Conservation (phyloP, 2,797 vertebrate species). For the Pristis pectinata region DNA sequence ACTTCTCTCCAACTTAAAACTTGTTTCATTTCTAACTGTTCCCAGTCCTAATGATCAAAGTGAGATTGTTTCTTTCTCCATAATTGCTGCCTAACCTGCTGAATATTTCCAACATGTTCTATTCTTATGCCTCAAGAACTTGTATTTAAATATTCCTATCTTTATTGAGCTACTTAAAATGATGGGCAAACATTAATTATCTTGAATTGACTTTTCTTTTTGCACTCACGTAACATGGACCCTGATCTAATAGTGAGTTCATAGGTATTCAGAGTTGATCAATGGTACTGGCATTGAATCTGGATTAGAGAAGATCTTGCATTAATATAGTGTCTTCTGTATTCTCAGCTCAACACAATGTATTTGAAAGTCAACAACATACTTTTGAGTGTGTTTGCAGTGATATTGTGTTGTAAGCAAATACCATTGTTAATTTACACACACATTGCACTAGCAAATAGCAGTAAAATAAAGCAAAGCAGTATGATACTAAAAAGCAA, state of each 20-base stretch:
- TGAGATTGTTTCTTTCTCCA: no score
- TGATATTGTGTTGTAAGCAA: background rate
- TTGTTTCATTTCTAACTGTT: no score
- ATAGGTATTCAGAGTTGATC: background rate
- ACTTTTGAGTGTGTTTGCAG: background rate
- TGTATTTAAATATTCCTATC: background rate
- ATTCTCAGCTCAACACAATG: background rate
- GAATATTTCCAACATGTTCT: no score
- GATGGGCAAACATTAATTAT: background rate
- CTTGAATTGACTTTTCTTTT: background rate
- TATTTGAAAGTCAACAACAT: background rate
- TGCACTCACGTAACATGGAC: background rate
- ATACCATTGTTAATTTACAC: background rate
- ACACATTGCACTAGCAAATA: background rate
- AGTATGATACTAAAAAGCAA: background rate
- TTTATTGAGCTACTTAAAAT: background rate
- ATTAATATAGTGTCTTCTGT: background rate
- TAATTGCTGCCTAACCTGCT: no score
- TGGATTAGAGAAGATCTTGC: background rate
- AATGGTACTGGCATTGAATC: background rate
- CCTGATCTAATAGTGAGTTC: background rate
- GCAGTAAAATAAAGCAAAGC: background rate
- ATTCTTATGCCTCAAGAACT: no score
- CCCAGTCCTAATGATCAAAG: no score
- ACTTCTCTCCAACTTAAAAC: no score